Conservation (phyloP, 2,888 invertebrate species). For the Spilosoma lubricipeda region DNA sequence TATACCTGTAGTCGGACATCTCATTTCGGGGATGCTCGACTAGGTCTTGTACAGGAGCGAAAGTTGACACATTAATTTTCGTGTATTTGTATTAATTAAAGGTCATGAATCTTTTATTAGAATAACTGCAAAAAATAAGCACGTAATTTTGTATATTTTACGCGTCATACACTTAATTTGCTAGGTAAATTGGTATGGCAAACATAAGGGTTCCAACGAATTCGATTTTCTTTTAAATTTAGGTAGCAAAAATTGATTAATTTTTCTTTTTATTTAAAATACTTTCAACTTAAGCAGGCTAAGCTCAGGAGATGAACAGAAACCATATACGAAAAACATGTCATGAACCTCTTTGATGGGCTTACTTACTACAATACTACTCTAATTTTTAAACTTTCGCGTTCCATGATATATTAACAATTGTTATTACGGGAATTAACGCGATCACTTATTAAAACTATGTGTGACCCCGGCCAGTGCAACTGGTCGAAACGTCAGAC, state of each 20-base stretch:
- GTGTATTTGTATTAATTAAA: background rate
- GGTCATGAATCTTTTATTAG: background rate
- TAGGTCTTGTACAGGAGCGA: no score
- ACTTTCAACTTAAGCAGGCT: background rate
- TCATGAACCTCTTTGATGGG: background rate
- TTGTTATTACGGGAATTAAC: no score
- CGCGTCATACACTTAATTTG: background rate
- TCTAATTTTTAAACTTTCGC: no score
- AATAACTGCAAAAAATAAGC: background rate
- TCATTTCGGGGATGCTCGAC: background rate
- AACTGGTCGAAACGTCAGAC: no score
- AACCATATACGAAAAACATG: background rate
- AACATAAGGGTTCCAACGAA: background rate
- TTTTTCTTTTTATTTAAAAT: background rate
- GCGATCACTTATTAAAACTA: no score
- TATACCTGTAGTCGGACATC: no score
- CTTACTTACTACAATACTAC: no score
- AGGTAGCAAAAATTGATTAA: background rate
- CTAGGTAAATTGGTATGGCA: background rate
- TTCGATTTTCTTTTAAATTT: background rate
- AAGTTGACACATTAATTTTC: no score
- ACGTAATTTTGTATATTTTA: background rate
- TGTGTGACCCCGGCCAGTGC: no score
- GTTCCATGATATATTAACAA: no score
- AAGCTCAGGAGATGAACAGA: background rate